These are phyloP conservation scores for Botia kubotai DNA, from an alignment of 2,797 vertebrate species.

Conservation along the genomic window DNA sequence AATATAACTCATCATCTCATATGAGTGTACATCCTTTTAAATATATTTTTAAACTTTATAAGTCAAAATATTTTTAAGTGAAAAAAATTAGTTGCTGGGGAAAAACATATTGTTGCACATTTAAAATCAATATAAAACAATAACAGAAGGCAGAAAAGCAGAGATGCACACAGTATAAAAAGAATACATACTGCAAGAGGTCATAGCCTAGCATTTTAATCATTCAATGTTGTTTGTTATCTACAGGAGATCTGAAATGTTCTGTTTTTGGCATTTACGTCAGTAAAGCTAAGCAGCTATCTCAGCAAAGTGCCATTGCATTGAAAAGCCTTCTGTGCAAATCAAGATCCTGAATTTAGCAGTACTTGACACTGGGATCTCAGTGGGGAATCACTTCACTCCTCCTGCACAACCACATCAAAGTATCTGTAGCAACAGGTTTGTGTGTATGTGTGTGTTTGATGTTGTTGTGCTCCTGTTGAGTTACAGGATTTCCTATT, in stretches of 20 bases:
- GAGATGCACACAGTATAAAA: neutral
- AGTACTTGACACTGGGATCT: slow-evolving; percentile 32
- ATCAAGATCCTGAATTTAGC: slow-evolving; percentile 29
- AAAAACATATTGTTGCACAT: no score
- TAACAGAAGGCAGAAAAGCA: neutral
- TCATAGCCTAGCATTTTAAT: neutral
- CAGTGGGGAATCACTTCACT: slow-evolving; percentile 37
- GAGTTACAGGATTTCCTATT: slow-evolving; percentile 3
- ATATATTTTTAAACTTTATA: neutral
- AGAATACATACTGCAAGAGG: neutral
- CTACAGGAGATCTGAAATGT: neutral
- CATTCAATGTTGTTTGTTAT: slow-evolving; percentile 2
- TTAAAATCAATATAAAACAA: no score
- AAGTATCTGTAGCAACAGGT: slow-evolving; percentile 31
- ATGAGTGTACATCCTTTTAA: neutral
- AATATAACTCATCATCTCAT: neutral
- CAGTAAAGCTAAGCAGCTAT: slow-evolving; percentile 32
- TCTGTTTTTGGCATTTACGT: slow-evolving; percentile 20
- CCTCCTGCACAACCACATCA: slow-evolving; percentile 4
- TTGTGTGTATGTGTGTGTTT: neutral
- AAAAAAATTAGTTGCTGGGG: neutral
- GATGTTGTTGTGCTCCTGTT: neutral
- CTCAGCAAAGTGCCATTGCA: slow-evolving; percentile 37
- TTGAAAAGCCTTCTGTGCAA: slow-evolving; percentile 29
- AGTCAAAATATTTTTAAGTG: neutral